Conservation (phyloP, 2,113 vertebrate species). For the Coptodon bakossiorum region DNA sequence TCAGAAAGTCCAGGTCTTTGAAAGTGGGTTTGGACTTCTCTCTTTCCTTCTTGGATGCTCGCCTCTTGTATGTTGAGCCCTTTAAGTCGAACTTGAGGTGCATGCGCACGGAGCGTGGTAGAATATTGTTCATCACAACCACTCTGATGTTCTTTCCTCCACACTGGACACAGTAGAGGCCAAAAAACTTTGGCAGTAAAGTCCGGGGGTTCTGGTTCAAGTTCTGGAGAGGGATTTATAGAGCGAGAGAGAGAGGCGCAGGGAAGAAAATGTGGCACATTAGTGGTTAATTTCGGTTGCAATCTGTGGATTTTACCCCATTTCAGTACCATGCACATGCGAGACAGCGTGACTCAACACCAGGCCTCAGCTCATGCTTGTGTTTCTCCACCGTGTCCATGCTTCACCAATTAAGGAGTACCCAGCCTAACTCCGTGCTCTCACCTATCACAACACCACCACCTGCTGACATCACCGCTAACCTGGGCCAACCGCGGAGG, state of each 20-base stretch:
- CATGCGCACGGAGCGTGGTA: constrained; percentile 92
- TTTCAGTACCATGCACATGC: constrained; percentile 32
- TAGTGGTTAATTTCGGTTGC: neutral
- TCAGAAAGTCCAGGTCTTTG: constrained; percentile 96
- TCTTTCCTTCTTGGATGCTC: constrained; percentile 93
- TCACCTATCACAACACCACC: constrained; percentile 11
- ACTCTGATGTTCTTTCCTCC: constrained; percentile 97
- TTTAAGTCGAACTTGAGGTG: constrained; percentile 97
- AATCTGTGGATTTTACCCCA: neutral
- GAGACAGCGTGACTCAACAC: constrained; percentile 1
- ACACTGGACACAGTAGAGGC: constrained; percentile 93
- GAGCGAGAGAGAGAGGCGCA: neutral
- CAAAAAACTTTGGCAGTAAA: constrained; percentile 94
- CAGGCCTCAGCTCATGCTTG: neutral
- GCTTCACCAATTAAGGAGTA: constrained; percentile 13
- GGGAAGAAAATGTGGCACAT: neutral
- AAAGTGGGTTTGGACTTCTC: constrained; percentile 90
- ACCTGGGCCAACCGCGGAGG: neutral
- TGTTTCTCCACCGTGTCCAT: neutral
- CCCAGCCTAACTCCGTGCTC: neutral
- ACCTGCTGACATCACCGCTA: constrained; percentile 31
- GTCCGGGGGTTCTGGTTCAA: constrained; percentile 97
- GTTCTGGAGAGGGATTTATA: constrained; percentile 69
- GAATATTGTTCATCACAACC: constrained; percentile 95
- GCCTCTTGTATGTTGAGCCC: constrained; percentile 93